phyloP scores from a whole-genome alignment of 1,140 invertebrate genomes.

The Calliphora vicina region DNA sequence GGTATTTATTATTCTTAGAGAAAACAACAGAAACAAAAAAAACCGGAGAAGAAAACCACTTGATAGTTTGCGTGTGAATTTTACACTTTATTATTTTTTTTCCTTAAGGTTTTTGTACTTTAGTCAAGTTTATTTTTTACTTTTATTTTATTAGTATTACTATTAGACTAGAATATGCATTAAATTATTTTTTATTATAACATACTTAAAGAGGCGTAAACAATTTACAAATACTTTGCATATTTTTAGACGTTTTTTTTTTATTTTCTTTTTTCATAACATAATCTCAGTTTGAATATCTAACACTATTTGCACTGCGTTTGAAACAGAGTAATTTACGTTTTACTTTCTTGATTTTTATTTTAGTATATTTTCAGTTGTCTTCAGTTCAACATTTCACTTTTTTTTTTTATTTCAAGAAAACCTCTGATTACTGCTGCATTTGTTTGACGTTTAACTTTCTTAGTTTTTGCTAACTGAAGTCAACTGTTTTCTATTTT shows the following conservation, averaged over 20 bases:
- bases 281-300: neutral
- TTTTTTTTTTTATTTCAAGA: neutral
- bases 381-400: neutral
- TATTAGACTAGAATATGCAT: neutral
- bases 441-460: conserved; percentile 22
- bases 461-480: neutral
- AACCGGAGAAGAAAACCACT: neutral
- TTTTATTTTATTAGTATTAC: neutral
- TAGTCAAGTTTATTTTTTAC: neutral
- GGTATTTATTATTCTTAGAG: neutral
- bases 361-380: neutral
- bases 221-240: neutral
- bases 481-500: neutral
- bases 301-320: neutral
- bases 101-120: neutral
- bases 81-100: neutral
- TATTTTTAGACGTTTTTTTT: neutral
- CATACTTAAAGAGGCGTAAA: conserved; percentile 2
- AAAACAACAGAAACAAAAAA: no score
- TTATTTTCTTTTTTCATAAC: neutral
- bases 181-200: neutral
- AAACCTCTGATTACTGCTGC: neutral
- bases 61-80: neutral
- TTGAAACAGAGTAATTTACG: neutral
- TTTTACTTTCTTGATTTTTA: neutral